Evolutionary conservation across 2,888 invertebrate genomes (phyloP), one percentile per base, ranked within the genome.

Genomic region (Metacarcinus magister): DNA sequence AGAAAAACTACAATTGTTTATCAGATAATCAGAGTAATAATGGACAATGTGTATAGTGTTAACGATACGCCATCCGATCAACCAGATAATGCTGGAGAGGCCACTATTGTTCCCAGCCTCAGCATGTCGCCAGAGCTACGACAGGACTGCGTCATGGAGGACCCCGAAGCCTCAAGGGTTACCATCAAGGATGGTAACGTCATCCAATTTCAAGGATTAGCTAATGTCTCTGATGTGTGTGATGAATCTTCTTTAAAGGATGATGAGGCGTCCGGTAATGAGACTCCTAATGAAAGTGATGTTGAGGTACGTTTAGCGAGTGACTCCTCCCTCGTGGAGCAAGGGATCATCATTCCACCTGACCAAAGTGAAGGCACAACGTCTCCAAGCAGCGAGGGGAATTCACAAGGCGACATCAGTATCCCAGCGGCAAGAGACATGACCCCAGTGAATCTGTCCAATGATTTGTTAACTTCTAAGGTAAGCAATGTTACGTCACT

Each of bases 21-120:
- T 75, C 75, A n/a, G 75, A n/a, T 75, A n/a, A 75, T 75, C 75
- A 28, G 75, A n/a, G 75, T 3, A 75, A 75, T 75, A 75, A 75
- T 75, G 75, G 75, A 75, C 16, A 13, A 54, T 2, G 54, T 54
- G 54, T 54, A 54, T 54, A 19, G 54, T 54, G 54, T 75, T 23
- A n/a, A 75, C 19, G 54, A 54, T 28, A 28, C 8, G 8, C 75
- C 4, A n/a, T 75, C 75, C 28, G 75, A 75, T n/a, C 28, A 75
- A 23, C 23, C 19, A 75, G 75, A 75, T 75, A 67, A 28, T 75
- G n/a, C 5, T 7, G n/a, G 75, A 28, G 75, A 28, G 23, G n/a
- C n/a, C 28, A 28, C n/a, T 7, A 75, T n/a, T 75, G 75, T 75
- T 75, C 54, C 28, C 5, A 23, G 28, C n/a, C 75, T 54, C 28